Base-by-base conservation (phyloP, 35 echinoderm and acorn worm genomes). In the Apostichopus japonicus region DNA sequence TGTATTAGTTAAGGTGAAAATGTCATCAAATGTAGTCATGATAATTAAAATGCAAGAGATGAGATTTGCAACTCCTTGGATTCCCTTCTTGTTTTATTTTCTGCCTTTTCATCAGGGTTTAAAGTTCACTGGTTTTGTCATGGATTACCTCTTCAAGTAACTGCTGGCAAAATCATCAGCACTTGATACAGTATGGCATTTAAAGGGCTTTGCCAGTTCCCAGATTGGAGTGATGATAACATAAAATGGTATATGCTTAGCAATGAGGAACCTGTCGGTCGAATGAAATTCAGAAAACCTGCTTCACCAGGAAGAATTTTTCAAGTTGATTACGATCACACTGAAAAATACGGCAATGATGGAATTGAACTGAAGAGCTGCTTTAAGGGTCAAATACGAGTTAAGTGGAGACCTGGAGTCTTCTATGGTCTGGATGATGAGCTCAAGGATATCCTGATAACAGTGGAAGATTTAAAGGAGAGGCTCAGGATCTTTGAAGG, bases 351-450 rank as follows among this genome's bases (percentile, higher is more conserved):
- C 27, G 5, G 0, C 6, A 19, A 73, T 7, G 14, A 51, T 25
- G 78, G 14, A 24, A 80, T 80, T 52, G 6, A 6, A 52, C 0
- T 80, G 22, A 80, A 54, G 53, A 53, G 78, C 10, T 80, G 78
- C 27, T 0, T 3, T 14, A 51, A 52, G 9, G 78, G 27, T 52
- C 4, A 10, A 80, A 52, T 44, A 6, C 14, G 27, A 52, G 78
- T 80, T 6, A 80, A 80, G 53, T 80, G 78, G 78, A 54, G 25
- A 2, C 22, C 7, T 54, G 11, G 53, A 10, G 53, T 80, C 10
- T 80, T 80, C 53, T 80, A 52, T 51, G 78, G 78, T 54, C 27
- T 80, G 24, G 78, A 80, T 80, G 78, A 80, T 80, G 78, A 52
- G 10, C 2, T 33, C 8, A 80, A 80, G 44, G 78, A 80, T 1